phyloP scores from a whole-genome alignment of 2,113 vertebrate genomes.

The Poeciliopsis prolifica region DNA sequence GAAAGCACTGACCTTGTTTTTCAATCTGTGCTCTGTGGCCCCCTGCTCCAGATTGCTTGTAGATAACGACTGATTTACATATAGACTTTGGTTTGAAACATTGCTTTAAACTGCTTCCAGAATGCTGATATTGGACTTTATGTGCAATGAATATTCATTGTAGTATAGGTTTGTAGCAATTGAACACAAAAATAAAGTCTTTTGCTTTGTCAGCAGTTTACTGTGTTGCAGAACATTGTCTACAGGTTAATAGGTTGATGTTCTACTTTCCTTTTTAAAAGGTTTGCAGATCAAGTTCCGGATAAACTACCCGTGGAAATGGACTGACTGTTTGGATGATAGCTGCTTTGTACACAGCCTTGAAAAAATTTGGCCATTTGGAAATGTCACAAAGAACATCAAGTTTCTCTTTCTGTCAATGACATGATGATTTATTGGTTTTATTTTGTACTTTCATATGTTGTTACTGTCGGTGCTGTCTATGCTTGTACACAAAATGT shows the following conservation, averaged over 20 bases:
- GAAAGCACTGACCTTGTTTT: conserved; percentile 63
- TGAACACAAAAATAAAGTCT: conserved; percentile 44
- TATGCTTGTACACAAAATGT: no score
- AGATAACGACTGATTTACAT: conserved; percentile 69
- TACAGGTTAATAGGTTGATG: conserved; percentile 56
- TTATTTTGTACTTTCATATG: no score
- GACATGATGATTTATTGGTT: no score
- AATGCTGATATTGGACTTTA: conserved; percentile 70
- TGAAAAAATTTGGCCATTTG: no score
- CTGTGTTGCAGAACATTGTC: conserved; percentile 27
- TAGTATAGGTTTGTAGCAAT: conserved; percentile 41
- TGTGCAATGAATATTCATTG: conserved; percentile 74
- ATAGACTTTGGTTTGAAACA: conserved; percentile 60
- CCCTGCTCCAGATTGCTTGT: conserved; percentile 60
- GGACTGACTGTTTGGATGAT: background rate
- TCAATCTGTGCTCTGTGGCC: conserved; percentile 45
- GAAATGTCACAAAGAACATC: no score
- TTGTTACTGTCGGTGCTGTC: no score
- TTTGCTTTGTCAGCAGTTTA: conserved; percentile 41
- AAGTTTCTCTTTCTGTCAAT: no score
- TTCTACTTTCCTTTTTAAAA: conserved; percentile 22
- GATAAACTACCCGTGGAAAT: conserved; percentile 51
- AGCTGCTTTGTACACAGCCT: no score
- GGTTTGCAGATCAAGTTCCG: conserved; percentile 39
- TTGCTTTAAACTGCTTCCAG: conserved; percentile 56